Evolutionary conservation across 2,888 invertebrate genomes (phyloP).

Genomic region (Plagodis dolabraria): DNA sequence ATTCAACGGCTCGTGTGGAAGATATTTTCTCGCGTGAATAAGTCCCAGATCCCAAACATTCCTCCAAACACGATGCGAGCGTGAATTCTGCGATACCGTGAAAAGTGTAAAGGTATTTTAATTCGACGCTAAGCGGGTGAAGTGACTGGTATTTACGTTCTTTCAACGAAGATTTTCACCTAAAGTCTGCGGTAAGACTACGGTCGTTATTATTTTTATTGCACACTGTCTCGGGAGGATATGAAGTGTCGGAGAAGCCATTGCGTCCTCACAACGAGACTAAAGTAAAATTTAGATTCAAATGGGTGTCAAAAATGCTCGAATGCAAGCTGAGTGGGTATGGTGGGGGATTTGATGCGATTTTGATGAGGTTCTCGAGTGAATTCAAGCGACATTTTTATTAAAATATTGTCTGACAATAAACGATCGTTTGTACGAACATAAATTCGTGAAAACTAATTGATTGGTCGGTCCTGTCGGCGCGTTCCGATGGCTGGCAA

Average conservation of each 20-base stretch:
- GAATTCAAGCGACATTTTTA: conserved; percentile 59
- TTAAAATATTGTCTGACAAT: conserved; percentile 63
- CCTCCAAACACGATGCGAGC: conserved; percentile 55
- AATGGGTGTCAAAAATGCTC: conserved; percentile 73
- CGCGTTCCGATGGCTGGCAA: conserved; percentile 49
- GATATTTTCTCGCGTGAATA: conserved; percentile 77
- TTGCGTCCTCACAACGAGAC: conserved; percentile 53
- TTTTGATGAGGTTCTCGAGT: conserved; percentile 66
- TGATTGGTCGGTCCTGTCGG: conserved; percentile 54
- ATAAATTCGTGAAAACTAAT: conserved; percentile 61
- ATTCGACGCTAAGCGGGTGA: conserved; percentile 50
- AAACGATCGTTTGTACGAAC: conserved; percentile 57
- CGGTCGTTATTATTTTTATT: conserved; percentile 64
- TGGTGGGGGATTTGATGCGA: conserved; percentile 66
- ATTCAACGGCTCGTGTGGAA: conserved; percentile 54
- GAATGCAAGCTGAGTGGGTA: conserved; percentile 60
- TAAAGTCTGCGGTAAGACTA: conserved; percentile 47
- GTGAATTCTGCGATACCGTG: conserved; percentile 54
- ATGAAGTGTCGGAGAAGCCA: conserved; percentile 57
- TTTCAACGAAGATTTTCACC: conserved; percentile 40
- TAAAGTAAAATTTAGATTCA: conserved; percentile 70
- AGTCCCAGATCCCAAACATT: conserved; percentile 65
- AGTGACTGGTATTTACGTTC: conserved; percentile 38
- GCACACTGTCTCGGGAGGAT: conserved; percentile 53
- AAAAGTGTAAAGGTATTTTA: conserved; percentile 56